These are phyloP conservation scores for Unio delphinus DNA, from an alignment of 2,888 invertebrate genomes.

Conservation along the genomic window DNA sequence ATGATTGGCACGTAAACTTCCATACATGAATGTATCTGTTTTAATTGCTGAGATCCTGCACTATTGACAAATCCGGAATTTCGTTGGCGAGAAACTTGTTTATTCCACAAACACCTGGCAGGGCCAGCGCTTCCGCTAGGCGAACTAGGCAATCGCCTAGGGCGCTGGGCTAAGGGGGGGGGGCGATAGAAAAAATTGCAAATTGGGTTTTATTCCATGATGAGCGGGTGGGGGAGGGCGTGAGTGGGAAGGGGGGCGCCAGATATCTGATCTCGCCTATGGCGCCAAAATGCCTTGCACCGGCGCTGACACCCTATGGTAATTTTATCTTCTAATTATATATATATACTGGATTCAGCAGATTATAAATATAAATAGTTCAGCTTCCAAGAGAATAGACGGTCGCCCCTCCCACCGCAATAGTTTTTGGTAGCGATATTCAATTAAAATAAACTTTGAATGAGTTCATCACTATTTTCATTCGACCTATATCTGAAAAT, in stretches of 20 bases:
- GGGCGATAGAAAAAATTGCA: no score
- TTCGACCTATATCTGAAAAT: conserved; percentile 11
- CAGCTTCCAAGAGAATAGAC: conserved; percentile 11
- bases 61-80: conserved; percentile 1
- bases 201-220: no score
- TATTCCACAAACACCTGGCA: conserved; percentile 11
- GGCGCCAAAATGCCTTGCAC: no score
- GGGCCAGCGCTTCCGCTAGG: no score
- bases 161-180: no score
- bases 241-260: no score
- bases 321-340: conserved; percentile 8
- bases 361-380: conserved; percentile 3
- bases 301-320: neutral
- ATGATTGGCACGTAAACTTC: neutral
- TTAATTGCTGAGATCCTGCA: neutral
- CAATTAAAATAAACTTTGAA: conserved; percentile 2
- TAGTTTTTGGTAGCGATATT: conserved; percentile 5
- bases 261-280: no score
- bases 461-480: conserved; percentile 13
- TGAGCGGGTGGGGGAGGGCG: no score
- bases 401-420: conserved; percentile 9
- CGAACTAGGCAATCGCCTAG: no score
- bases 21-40: conserved; percentile 9
- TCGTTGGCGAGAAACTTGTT: conserved; percentile 5
- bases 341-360: conserved; percentile 6